phyloP scores from a whole-genome alignment of 2,888 invertebrate species.

The Megalurothrips usitatus region DNA sequence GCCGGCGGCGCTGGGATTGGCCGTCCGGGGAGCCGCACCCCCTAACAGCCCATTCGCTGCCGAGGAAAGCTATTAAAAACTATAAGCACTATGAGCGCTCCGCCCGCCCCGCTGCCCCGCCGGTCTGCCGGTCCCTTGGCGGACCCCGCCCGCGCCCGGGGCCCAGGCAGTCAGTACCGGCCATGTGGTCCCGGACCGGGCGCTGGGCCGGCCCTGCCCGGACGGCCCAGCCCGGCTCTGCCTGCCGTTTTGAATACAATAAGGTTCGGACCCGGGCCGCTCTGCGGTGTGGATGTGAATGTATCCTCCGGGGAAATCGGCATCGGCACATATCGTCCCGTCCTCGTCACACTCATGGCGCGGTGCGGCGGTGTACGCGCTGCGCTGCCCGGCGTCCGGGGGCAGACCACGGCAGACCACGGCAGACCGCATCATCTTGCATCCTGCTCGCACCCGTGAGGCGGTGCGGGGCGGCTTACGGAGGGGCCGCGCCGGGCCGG shows the following conservation, averaged over 20 bases:
- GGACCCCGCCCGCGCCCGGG: neutral
- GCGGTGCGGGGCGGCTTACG: too few relatives aligned
- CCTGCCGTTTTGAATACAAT: conserved; percentile 14
- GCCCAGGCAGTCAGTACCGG: neutral
- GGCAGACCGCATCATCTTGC: too few relatives aligned
- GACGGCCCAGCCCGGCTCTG: neutral
- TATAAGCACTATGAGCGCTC: neutral
- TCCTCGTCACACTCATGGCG: neutral
- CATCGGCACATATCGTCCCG: neutral
- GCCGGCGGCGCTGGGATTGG: too few relatives aligned
- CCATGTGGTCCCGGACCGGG: neutral
- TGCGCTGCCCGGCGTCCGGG: neutral
- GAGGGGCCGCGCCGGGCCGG: too few relatives aligned
- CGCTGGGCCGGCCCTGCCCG: neutral
- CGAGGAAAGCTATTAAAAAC: neutral
- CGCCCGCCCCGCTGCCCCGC: neutral
- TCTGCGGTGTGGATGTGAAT: neutral
- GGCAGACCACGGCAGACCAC: too few relatives aligned
- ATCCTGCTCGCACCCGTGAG: too few relatives aligned
- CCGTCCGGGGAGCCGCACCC: too few relatives aligned
- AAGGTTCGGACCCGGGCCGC: neutral
- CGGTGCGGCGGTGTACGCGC: neutral
- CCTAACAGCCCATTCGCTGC: too few relatives aligned
- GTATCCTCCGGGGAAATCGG: neutral
- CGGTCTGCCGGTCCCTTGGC: neutral